Evolutionary conservation across 2,113 vertebrate genomes (phyloP).

Genomic region (Entomyzon cyanotis): DNA sequence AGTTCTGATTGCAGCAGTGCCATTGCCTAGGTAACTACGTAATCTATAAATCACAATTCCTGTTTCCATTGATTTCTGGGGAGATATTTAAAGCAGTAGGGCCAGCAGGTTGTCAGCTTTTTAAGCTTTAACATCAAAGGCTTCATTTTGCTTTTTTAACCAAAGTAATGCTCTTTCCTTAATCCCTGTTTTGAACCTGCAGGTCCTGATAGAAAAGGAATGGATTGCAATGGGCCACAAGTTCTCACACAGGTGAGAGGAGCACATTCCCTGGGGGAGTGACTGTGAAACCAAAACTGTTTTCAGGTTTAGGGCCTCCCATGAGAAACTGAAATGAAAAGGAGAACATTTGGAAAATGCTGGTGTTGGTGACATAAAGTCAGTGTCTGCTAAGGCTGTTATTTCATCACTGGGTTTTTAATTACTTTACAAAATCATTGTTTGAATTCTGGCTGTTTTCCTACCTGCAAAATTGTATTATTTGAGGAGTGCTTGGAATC

Average conservation of each 20-base stretch:
- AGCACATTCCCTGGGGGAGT: not conserved
- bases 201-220: conserved; percentile 82
- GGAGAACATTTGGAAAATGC: not conserved
- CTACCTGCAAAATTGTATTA: not conserved
- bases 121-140: not conserved
- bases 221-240: conserved; percentile 84
- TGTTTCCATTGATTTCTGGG: not conserved
- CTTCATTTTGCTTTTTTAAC: not conserved
- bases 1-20: not conserved
- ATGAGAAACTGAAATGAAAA: not conserved
- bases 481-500: not conserved
- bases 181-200: conserved; percentile 21
- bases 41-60: not conserved
- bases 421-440: not conserved
- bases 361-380: not conserved
- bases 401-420: not conserved
- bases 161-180: not conserved
- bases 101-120: not conserved
- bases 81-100: not conserved
- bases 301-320: not conserved
- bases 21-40: not conserved
- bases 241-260: conserved; percentile 79
- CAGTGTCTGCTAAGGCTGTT: not conserved
- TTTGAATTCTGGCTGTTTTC: not conserved
- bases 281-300: not conserved